phyloP scores from a whole-genome alignment of 2,113 vertebrate species.

The Scortum barcoo region DNA sequence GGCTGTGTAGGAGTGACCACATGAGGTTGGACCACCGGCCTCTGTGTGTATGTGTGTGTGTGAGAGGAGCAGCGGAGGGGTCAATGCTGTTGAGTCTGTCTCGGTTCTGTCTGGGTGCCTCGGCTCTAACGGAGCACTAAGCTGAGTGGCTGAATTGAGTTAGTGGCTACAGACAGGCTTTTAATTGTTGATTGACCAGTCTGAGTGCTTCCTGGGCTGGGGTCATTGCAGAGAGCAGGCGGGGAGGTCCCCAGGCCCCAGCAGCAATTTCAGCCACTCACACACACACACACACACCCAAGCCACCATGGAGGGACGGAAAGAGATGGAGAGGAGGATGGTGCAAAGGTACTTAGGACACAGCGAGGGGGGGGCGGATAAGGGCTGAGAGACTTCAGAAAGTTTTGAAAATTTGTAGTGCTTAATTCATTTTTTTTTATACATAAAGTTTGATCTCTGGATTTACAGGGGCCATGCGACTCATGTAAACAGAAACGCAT shows the following conservation, averaged over 20 bases:
- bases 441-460: constrained; percentile 42
- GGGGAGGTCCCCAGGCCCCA: constrained; percentile 82
- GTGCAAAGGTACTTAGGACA: constrained; percentile 35
- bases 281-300: constrained; percentile 37
- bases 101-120: constrained; percentile 75
- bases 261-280: constrained; percentile 79
- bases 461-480: constrained; percentile 39
- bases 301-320: not conserved
- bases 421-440: constrained; percentile 7
- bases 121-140: constrained; percentile 67
- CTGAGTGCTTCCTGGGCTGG: constrained; percentile 80
- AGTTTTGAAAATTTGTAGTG: constrained; percentile 37
- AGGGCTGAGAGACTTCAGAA: constrained; percentile 33
- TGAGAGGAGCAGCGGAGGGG: constrained; percentile 41
- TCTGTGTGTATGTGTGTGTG: constrained; percentile 43
- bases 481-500: constrained; percentile 28
- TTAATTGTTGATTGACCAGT: constrained; percentile 88
- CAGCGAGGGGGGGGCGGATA: constrained; percentile 3
- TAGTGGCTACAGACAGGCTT: constrained; percentile 83
- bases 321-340: constrained; percentile 21
- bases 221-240: constrained; percentile 79
- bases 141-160: constrained; percentile 83
- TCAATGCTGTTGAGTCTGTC: constrained; percentile 72
- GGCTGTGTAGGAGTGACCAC: constrained; percentile 60
- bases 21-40: not conserved